phyloP scores from a whole-genome alignment of 64 coral and sea anemone species.

The Platygyra sinensis region DNA sequence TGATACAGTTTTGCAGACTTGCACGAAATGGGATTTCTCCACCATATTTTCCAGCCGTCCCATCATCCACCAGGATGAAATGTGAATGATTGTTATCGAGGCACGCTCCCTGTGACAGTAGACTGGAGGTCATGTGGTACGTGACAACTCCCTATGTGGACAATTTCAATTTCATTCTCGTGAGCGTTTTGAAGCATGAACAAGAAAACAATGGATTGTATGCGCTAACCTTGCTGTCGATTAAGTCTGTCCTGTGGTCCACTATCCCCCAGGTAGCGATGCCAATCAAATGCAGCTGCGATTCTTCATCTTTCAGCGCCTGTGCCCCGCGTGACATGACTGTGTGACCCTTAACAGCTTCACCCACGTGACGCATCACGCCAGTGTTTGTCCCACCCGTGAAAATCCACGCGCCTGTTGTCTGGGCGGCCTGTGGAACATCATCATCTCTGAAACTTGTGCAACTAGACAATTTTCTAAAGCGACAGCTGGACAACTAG shows the following conservation, averaged over 20 bases:
- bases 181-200: background rate
- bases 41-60: slow-evolving; percentile 59
- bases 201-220: background rate
- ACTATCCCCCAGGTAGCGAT: slow-evolving; percentile 76
- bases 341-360: slow-evolving; percentile 60
- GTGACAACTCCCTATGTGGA: slow-evolving; percentile 58
- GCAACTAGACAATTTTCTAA: too few species aligned
- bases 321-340: slow-evolving; percentile 40
- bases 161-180: background rate
- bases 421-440: slow-evolving; percentile 51
- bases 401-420: slow-evolving; percentile 66
- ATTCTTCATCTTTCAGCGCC: background rate
- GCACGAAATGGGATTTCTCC: slow-evolving; percentile 79
- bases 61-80: slow-evolving; percentile 82
- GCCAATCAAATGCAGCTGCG: slow-evolving; percentile 56
- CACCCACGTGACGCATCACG: slow-evolving; percentile 74
- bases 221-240: slow-evolving; percentile 36
- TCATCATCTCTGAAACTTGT: background rate
- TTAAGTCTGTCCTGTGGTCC: slow-evolving; percentile 37
- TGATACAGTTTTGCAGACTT: slow-evolving; percentile 74
- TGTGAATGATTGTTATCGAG: slow-evolving; percentile 78
- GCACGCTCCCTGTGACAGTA: slow-evolving; percentile 60
- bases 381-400: slow-evolving; percentile 78
- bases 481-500: too few species aligned
- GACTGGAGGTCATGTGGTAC: slow-evolving; percentile 92